Percentiles rank a stretch among this genome's conserved stretches.
These are phyloP conservation scores for Odocoileus hemionus DNA, from an alignment of 2,113 vertebrate species.

Conservation along the genomic window DNA sequence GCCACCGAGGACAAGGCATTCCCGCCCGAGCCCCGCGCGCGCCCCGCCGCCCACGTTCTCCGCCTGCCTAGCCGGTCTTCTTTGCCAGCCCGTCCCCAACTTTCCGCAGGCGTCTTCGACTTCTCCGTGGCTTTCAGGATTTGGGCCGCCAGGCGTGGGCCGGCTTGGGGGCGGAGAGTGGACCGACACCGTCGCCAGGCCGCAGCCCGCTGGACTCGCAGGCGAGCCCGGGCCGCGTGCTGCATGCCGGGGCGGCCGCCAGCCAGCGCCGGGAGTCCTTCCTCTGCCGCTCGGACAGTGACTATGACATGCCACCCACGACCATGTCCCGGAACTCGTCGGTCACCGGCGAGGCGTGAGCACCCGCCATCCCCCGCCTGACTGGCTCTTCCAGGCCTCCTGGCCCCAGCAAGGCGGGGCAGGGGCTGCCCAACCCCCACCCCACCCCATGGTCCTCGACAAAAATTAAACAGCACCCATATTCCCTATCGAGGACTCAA, in stretches of 20 bases:
- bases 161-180: constrained; percentile 90
- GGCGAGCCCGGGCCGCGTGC: constrained; percentile 91
- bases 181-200: constrained; percentile 86
- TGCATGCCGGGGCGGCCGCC: constrained; percentile 87
- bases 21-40: constrained; percentile 11
- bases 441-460: background rate
- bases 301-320: constrained; percentile 94
- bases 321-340: constrained; percentile 95
- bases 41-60: constrained; percentile 26
- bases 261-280: constrained; percentile 93
- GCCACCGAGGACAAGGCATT: constrained; percentile 62
- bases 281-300: constrained; percentile 93
- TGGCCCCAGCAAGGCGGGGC: background rate
- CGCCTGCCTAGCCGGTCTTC: constrained; percentile 55
- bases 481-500: background rate
- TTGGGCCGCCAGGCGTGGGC: constrained; percentile 41
- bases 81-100: constrained; percentile 54
- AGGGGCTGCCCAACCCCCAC: background rate
- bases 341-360: constrained; percentile 93
- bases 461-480: background rate
- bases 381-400: background rate
- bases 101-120: constrained; percentile 50
- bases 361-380: background rate
- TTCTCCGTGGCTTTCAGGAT: constrained; percentile 47
- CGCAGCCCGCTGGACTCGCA: constrained; percentile 94